Base-by-base conservation (phyloP, 2,113 vertebrate species). In the Fregata magnificens region DNA sequence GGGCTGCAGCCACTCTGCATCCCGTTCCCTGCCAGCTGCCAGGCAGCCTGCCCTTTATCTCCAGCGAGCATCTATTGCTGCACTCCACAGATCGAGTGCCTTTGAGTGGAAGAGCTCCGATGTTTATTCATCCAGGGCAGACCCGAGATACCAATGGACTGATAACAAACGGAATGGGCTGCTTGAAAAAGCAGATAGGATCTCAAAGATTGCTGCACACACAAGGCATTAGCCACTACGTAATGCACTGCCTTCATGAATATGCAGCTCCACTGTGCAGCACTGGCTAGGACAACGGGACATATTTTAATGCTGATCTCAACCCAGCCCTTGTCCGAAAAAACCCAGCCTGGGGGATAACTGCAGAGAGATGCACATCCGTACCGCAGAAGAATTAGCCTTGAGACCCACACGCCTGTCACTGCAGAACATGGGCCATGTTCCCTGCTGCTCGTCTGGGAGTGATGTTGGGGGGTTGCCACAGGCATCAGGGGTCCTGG, bases 71-170 rank as follows among this genome's bases (percentile, higher is more conserved):
- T 72, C 90, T 73, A 11, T 26, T 7, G 49, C 94, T 20, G 71
- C 88, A 40, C 93, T 83, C 62, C 74, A 32, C 40, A 44, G 62
- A 44, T 49, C 4, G 3, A 81, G 45, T 26, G 82, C 67, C 67
- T 83, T 17, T 3, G 49, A 92, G 91, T 66, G 86, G 62, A 77
- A 38, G 80, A 80, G 28, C 74, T 70, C 7, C 0, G 9, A 29
- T 81, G 72, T 91, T 95, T 73, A 70, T 95, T 95, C 95, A 95
- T 50, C 88, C 82, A 38, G 72, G 86, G 80, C 91, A 95, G 82
- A 49, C 83, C 91, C 67, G 9, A 90, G 93, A 90, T 92, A 77
- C 28, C 36, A 38, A 58, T 6, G 3, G 12, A 8, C 66, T 73
- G 95, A 95, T 91, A 95, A 82, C 31, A 82, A 71, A 47, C 28